phyloP scores from a whole-genome alignment of 2,113 vertebrate species.

The Manacus vitellinus region DNA sequence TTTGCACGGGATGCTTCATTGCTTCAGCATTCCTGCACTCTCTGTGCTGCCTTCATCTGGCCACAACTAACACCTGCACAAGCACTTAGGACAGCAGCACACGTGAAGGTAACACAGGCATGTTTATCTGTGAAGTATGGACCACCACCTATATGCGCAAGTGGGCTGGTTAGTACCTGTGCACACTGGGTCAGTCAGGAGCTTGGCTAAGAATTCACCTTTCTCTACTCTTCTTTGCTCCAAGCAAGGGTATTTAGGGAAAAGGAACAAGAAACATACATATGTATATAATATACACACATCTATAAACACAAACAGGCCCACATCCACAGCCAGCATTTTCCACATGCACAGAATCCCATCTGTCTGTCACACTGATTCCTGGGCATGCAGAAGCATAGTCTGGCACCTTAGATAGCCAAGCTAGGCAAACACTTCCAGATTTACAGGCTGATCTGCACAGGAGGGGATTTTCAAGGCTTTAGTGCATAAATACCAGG shows the following conservation, averaged over 20 bases:
- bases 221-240: background rate
- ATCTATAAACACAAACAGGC: background rate
- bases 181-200: background rate
- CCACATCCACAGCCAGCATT: background rate
- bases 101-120: background rate
- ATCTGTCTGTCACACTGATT: background rate
- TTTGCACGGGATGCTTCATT: background rate
- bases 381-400: background rate
- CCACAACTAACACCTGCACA: background rate
- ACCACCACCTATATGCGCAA: background rate
- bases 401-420: background rate
- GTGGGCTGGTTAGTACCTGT: background rate
- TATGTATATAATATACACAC: background rate
- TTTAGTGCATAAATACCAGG: background rate
- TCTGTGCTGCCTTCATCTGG: background rate
- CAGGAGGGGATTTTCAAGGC: background rate
- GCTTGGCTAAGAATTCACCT: background rate
- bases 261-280: background rate
- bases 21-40: background rate
- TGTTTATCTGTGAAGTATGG: background rate
- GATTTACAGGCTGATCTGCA: background rate
- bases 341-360: background rate
- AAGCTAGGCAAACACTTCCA: background rate
- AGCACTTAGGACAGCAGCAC: background rate
- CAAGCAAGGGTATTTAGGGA: background rate